phyloP scores from a whole-genome alignment of 2,797 vertebrate species.

The Sebastes taczanowskii region DNA sequence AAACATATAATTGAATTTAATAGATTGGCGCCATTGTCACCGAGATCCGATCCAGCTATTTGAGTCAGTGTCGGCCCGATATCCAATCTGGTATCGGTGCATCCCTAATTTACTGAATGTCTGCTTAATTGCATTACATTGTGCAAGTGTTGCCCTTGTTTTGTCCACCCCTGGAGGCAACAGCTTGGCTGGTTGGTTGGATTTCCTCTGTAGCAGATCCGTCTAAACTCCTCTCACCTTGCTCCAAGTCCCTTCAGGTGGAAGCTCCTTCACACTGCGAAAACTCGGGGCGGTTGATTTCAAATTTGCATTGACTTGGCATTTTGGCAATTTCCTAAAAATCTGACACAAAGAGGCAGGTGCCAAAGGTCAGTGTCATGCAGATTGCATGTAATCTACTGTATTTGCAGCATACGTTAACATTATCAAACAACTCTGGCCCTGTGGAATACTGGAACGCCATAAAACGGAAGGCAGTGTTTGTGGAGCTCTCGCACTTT shows the following conservation, averaged over 20 bases:
- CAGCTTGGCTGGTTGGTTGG: conserved; percentile 34
- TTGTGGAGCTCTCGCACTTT: conserved; percentile 49
- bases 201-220: conserved; percentile 31
- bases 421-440: not conserved
- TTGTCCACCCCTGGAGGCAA: not conserved
- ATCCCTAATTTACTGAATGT: not conserved
- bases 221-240: conserved; percentile 12
- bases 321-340: conserved; percentile 40
- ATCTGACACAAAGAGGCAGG: conserved; percentile 46
- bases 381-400: not conserved
- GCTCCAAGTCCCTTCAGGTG: conserved; percentile 38
- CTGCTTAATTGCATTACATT: not conserved
- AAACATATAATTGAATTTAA: too few relatives aligned
- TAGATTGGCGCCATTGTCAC: too few relatives aligned
- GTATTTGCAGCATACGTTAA: not conserved
- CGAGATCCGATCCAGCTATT: too few relatives aligned
- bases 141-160: not conserved
- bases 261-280: conserved; percentile 42
- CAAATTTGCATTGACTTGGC: conserved; percentile 58
- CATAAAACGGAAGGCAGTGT: conserved; percentile 1
- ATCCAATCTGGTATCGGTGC: too few relatives aligned
- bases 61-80: too few relatives aligned
- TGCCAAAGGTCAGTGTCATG: not conserved
- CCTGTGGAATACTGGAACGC: not conserved
- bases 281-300: conserved; percentile 28